Evolutionary conservation across 2,797 vertebrate species (phyloP).

Genomic region (Lepidocolaptes lacrymiger): DNA sequence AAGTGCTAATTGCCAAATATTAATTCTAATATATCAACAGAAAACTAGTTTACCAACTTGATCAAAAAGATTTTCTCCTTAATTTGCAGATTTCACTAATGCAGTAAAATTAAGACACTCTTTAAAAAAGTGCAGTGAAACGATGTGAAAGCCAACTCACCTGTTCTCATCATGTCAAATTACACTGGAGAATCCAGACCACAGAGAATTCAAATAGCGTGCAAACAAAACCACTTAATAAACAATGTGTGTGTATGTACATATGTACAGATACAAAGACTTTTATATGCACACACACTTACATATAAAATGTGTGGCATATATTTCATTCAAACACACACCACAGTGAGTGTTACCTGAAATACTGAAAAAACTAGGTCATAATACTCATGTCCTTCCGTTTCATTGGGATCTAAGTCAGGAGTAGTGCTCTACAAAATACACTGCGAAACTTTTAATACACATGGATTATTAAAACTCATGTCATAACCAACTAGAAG

Average conservation of each 20-base stretch:
- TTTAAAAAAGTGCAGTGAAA: not conserved
- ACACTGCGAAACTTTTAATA: not conserved
- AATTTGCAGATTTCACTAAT: not conserved
- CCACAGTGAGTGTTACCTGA: not conserved
- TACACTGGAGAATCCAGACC: not conserved
- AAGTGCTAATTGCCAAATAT: not conserved
- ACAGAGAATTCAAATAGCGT: not conserved
- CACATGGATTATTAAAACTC: not conserved
- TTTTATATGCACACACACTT: not conserved
- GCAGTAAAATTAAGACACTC: not conserved
- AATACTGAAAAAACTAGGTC: not conserved
- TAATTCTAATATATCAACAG: not conserved
- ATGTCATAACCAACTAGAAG: not conserved
- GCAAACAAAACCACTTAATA: not conserved
- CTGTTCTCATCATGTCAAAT: not conserved
- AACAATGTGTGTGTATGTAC: accelerated
- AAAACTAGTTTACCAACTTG: not conserved
- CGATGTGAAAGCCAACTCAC: not conserved
- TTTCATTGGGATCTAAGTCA: not conserved
- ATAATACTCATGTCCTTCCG: not conserved
- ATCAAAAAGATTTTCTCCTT: not conserved
- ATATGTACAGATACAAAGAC: not conserved
- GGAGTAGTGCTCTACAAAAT: not conserved
- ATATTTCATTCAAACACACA: not conserved
- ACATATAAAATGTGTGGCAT: not conserved